Evolutionary conservation across 2,113 vertebrate species (phyloP).

Genomic region (Zapus hudsonius): DNA sequence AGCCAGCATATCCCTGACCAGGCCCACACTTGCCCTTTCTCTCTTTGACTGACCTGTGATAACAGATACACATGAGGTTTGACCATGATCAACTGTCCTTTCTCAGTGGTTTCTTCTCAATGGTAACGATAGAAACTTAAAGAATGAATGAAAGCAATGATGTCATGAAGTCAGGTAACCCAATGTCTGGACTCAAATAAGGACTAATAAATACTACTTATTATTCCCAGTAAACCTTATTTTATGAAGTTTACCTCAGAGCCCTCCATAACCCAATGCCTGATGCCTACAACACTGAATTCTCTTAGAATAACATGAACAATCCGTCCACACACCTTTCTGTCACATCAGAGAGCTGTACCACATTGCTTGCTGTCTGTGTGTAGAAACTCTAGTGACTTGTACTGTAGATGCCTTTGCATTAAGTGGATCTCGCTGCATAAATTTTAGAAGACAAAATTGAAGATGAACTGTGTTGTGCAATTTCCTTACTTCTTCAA

Average conservation of each 20-base stretch:
- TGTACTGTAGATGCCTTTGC: neutral
- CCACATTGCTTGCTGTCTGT: neutral
- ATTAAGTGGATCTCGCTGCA: neutral
- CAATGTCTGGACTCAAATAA: conserved; percentile 8
- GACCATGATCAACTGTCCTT: neutral
- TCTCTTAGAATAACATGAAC: neutral
- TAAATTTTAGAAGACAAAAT: neutral
- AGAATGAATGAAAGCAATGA: neutral
- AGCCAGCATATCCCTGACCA: no score
- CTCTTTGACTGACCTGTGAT: no score
- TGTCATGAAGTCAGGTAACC: neutral
- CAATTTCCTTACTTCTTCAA: neutral
- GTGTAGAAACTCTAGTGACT: neutral
- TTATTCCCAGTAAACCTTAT: neutral
- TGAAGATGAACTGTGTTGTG: neutral
- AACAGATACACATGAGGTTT: no score
- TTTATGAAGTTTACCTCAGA: neutral
- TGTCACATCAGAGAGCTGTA: neutral
- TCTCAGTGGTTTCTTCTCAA: neutral
- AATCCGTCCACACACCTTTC: neutral
- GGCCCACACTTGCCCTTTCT: no score
- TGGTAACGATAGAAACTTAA: neutral
- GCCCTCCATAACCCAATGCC: neutral
- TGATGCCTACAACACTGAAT: neutral
- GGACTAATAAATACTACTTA: neutral